Evolutionary conservation across 2,797 vertebrate genomes (phyloP).

Genomic region (Sphenodon punctatus): DNA sequence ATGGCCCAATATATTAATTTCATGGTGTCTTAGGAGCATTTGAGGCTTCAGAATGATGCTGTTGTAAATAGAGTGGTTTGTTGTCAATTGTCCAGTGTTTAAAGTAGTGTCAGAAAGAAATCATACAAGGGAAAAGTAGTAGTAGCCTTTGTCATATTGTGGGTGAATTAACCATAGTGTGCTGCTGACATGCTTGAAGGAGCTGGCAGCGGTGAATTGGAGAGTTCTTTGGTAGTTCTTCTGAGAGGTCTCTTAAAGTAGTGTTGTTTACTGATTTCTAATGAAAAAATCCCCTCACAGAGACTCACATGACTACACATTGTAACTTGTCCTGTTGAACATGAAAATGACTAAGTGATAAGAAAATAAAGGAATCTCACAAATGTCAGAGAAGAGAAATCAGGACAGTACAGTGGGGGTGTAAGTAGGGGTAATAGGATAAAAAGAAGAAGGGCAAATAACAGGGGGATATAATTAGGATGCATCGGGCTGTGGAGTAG

Average conservation of each 20-base stretch:
- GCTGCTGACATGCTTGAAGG: rapidly evolving
- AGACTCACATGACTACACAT: too few relatives aligned
- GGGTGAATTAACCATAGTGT: background rate
- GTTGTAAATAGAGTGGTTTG: too few relatives aligned
- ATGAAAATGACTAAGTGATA: too few relatives aligned
- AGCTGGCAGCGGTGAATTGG: background rate
- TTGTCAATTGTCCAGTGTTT: too few relatives aligned
- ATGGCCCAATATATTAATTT: too few relatives aligned
- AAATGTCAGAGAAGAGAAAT: background rate
- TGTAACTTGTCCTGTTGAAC: too few relatives aligned
- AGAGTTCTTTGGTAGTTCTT: background rate
- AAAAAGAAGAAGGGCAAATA: background rate
- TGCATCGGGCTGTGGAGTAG: background rate
- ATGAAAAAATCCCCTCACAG: too few relatives aligned
- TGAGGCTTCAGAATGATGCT: too few relatives aligned
- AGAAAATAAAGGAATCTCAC: background rate
- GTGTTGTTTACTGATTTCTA: background rate
- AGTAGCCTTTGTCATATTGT: background rate
- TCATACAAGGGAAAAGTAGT: background rate
- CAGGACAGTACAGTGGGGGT: background rate
- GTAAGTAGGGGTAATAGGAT: background rate
- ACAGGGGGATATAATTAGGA: background rate
- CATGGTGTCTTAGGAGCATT: too few relatives aligned
- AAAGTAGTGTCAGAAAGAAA: too few relatives aligned
- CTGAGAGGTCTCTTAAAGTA: background rate